phyloP scores from a whole-genome alignment of 2,888 invertebrate genomes.

The Crematogaster levior region DNA sequence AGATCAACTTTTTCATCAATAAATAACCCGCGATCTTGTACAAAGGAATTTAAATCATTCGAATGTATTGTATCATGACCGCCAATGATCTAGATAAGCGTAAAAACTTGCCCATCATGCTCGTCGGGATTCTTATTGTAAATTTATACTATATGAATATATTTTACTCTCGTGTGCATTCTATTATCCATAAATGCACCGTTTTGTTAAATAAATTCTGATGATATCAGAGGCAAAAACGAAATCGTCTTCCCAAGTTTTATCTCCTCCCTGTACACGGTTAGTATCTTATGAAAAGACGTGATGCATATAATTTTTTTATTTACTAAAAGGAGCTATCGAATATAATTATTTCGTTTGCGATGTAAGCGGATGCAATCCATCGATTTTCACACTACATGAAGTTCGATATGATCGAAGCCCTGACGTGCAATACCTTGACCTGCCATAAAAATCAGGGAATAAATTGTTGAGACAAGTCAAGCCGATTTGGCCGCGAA shows the following conservation, averaged over 20 bases:
- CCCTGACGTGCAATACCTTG: slow-evolving; percentile 55
- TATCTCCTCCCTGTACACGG: neutral
- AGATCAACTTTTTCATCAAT: slow-evolving; percentile 6
- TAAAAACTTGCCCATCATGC: slow-evolving; percentile 19
- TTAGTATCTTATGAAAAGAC: neutral
- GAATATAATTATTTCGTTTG: neutral
- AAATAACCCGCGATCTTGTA: slow-evolving; percentile 6
- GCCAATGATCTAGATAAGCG: slow-evolving; percentile 19
- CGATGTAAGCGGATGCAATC: neutral
- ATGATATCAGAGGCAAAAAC: slow-evolving; percentile 6
- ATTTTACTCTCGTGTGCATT: slow-evolving; percentile 44
- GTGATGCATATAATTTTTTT: neutral
- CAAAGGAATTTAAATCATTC: slow-evolving; percentile 18
- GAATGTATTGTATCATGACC: slow-evolving; percentile 11
- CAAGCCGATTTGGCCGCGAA: slow-evolving; percentile 56
- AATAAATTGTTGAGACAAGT: slow-evolving; percentile 62
- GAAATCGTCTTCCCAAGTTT: neutral
- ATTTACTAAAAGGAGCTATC: neutral
- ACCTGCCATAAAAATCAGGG: slow-evolving; percentile 49
- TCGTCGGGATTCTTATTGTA: slow-evolving; percentile 37
- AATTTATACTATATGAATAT: slow-evolving; percentile 44
- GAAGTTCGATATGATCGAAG: neutral
- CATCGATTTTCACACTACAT: neutral
- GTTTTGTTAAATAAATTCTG: slow-evolving; percentile 49
- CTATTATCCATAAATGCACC: slow-evolving; percentile 23